Conservation (phyloP, 2,888 invertebrate species). For the Alloscopus bannaensis region DNA sequence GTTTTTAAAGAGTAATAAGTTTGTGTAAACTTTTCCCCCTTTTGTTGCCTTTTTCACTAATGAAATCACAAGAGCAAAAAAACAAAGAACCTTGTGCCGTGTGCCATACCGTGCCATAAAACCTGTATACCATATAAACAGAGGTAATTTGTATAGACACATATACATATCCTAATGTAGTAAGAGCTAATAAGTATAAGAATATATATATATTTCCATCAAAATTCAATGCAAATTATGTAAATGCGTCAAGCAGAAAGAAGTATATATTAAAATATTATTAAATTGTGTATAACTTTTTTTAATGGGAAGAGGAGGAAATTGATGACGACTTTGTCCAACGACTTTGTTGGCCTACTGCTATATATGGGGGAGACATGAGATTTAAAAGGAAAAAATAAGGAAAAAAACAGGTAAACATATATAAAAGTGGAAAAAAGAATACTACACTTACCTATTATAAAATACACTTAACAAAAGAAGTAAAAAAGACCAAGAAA, state of each 20-base stretch:
- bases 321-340: constrained; percentile 22
- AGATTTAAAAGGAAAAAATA: constrained; percentile 17
- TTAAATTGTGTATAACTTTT: constrained; percentile 14
- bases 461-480: constrained; percentile 22
- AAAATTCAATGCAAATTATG: constrained; percentile 8
- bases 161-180: constrained; percentile 9
- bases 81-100: constrained; percentile 26
- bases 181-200: not conserved
- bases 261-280: constrained; percentile 19
- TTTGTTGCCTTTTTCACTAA: constrained; percentile 24
- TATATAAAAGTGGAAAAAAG: constrained; percentile 13
- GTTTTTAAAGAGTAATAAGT: not conserved
- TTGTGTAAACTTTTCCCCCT: no score
- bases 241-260: constrained; percentile 5
- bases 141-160: not conserved
- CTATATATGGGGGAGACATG: constrained; percentile 33
- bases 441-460: constrained; percentile 26
- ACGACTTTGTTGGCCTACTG: constrained; percentile 22
- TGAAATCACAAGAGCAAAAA: constrained; percentile 2
- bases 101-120: constrained; percentile 22
- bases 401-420: constrained; percentile 5
- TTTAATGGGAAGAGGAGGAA: constrained; percentile 31
- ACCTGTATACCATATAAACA: constrained; percentile 12
- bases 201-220: constrained; percentile 5
- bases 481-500: constrained; percentile 14